phyloP scores from a whole-genome alignment of 2,797 vertebrate genomes.

The Avahi laniger region DNA sequence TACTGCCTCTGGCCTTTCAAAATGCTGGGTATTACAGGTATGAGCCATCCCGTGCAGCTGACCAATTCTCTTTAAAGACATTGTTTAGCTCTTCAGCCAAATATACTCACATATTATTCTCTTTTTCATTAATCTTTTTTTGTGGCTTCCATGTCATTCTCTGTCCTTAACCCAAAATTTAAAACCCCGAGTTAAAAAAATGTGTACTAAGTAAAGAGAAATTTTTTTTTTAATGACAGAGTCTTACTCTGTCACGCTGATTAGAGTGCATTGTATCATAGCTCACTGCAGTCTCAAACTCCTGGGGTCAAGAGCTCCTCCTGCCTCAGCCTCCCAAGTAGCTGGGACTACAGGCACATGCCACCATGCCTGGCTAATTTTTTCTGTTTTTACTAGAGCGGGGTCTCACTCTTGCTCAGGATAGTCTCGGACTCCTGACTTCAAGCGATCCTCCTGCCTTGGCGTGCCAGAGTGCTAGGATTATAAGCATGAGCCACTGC shows the following conservation, averaged over 20 bases:
- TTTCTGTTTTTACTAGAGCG: background rate
- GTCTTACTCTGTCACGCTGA: no score
- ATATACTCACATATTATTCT: background rate
- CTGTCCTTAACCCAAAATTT: background rate
- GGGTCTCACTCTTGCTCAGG: background rate
- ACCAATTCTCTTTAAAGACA: background rate
- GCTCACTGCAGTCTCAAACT: no score
- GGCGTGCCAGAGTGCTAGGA: background rate
- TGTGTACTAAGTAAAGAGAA: background rate
- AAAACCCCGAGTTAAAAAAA: constrained; percentile 27
- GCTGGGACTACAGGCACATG: background rate
- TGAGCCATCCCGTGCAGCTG: background rate
- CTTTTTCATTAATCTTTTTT: constrained; percentile 10
- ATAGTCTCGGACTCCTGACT: background rate
- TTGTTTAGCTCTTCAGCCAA: background rate
- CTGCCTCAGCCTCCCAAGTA: no score
- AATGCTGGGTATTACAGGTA: no score
- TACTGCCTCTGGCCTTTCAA: no score
- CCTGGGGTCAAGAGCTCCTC: no score
- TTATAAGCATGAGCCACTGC: background rate
- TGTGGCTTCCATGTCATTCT: background rate
- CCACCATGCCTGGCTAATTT: background rate
- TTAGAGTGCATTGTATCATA: no score
- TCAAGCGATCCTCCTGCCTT: background rate
- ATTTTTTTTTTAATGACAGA: no score